These are phyloP conservation scores for Eupithecia tripunctaria DNA, from an alignment of 2,888 invertebrate species.

Conservation along the genomic window DNA sequence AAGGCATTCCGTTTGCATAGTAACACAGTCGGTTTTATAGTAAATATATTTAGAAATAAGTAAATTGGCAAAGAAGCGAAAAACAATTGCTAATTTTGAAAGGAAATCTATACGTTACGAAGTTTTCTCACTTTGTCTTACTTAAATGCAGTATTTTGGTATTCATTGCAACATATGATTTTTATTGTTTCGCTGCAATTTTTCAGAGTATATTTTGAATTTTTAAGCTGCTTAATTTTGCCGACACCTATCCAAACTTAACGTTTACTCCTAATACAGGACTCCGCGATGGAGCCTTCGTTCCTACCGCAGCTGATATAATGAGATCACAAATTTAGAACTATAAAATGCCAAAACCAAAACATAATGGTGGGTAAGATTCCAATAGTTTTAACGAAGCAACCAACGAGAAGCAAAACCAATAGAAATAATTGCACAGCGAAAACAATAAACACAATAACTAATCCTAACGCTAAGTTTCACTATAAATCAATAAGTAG, in stretches of 20 bases:
- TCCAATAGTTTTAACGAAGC: constrained; percentile 64
- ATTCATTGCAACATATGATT: constrained; percentile 78
- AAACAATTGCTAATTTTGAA: constrained; percentile 61
- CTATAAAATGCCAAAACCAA: constrained; percentile 60
- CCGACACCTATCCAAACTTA: constrained; percentile 81
- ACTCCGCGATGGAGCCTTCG: constrained; percentile 68
- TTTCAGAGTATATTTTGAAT: constrained; percentile 45
- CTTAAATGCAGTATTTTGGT: constrained; percentile 84
- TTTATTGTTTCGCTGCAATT: constrained; percentile 73
- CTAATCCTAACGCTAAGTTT: constrained; percentile 79
- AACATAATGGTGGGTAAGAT: constrained; percentile 66
- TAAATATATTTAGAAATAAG: constrained; percentile 58
- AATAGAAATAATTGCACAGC: constrained; percentile 79
- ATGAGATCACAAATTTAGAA: constrained; percentile 81
- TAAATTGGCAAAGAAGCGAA: constrained; percentile 74
- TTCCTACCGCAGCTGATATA: constrained; percentile 68
- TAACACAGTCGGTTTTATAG: constrained; percentile 78
- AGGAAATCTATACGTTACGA: constrained; percentile 52
- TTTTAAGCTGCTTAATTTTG: constrained; percentile 66
- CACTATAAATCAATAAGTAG: constrained; percentile 83
- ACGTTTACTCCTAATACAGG: constrained; percentile 62
- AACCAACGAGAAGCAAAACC: constrained; percentile 74
- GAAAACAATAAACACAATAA: constrained; percentile 81
- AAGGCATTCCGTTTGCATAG: constrained; percentile 84
- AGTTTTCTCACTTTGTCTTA: constrained; percentile 79